Evolutionary conservation across 1,140 invertebrate genomes (phyloP).

Genomic region (Microvelia longipes): DNA sequence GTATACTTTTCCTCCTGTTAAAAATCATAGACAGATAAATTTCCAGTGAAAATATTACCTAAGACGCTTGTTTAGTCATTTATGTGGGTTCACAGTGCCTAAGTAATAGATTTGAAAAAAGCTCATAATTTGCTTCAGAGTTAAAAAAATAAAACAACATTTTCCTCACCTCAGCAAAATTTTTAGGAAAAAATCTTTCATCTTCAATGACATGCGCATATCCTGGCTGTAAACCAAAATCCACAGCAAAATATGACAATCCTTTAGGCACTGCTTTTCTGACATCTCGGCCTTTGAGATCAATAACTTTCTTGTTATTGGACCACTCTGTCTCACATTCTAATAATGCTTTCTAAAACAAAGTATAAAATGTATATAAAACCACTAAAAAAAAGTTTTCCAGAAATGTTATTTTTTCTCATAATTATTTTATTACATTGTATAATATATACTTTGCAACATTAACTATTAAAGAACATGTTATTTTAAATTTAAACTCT

Average conservation of each 20-base stretch:
- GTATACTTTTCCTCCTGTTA: too few relatives aligned
- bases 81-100: too few relatives aligned
- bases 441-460: too few relatives aligned
- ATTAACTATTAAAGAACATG: too few relatives aligned
- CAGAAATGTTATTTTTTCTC: neutral
- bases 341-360: conserved; percentile 68
- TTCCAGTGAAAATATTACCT: too few relatives aligned
- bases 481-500: too few relatives aligned
- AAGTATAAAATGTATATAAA: conserved; percentile 14
- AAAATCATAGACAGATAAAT: too few relatives aligned
- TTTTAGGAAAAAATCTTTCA: conserved; percentile 65
- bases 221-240: conserved; percentile 78
- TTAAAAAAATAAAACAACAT: too few relatives aligned
- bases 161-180: conserved; percentile 69
- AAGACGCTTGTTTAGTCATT: too few relatives aligned
- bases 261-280: conserved; percentile 76
- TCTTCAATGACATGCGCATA: conserved; percentile 96
- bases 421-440: neutral
- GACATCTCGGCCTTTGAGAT: conserved; percentile 52
- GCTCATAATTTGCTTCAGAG: too few relatives aligned
- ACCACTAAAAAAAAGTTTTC: neutral
- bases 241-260: conserved; percentile 83
- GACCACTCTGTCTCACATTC: conserved; percentile 92
- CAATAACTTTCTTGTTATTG: conserved; percentile 87
- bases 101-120: too few relatives aligned